Percentiles rank a stretch among this genome's conserved stretches.
Evolutionary conservation across 1,140 invertebrate species (phyloP).

Genomic region (Zaprionus vittiger): DNA sequence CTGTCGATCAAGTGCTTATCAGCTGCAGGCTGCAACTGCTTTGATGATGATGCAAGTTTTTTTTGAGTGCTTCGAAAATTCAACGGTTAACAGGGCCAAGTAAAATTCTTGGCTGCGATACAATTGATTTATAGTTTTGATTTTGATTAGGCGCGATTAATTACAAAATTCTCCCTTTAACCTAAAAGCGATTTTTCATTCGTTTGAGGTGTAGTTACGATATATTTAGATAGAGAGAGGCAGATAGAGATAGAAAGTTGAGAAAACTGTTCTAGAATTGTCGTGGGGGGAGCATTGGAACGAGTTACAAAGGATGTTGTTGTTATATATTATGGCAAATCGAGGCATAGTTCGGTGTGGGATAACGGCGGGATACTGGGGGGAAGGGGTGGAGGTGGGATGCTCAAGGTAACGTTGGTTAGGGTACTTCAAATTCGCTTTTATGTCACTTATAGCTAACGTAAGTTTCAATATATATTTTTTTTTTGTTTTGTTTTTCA

Average conservation of each 20-base stretch:
- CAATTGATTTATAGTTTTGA: conserved; percentile 37
- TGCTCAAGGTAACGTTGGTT: conserved; percentile 12
- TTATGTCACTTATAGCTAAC: conserved; percentile 80
- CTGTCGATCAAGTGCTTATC: neutral
- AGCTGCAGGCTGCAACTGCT: conserved; percentile 40
- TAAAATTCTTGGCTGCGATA: conserved; percentile 45
- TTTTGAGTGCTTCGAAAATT: conserved; percentile 78
- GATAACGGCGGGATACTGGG: conserved; percentile 39
- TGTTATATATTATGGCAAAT: conserved; percentile 48
- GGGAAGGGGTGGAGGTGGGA: neutral
- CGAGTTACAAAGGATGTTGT: conserved; percentile 64
- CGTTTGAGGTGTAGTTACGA: conserved; percentile 59
- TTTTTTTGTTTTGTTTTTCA: conserved; percentile 7
- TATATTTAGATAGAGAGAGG: conserved; percentile 52
- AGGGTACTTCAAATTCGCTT: conserved; percentile 77
- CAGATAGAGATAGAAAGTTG: conserved; percentile 64
- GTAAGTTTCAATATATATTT: conserved; percentile 43
- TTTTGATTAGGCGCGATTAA: conserved; percentile 66
- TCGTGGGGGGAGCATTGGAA: conserved; percentile 56
- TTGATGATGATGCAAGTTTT: conserved; percentile 67
- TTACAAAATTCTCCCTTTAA: conserved; percentile 83
- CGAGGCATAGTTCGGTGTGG: conserved; percentile 53
- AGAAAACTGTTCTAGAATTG: conserved; percentile 69
- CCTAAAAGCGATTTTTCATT: conserved; percentile 81
- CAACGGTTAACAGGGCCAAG: conserved; percentile 72